Percentiles rank a stretch among this genome's conserved stretches.
These are phyloP conservation scores for Dinoponera quadriceps DNA, from an alignment of 1,140 invertebrate species.

Conservation along the genomic window DNA sequence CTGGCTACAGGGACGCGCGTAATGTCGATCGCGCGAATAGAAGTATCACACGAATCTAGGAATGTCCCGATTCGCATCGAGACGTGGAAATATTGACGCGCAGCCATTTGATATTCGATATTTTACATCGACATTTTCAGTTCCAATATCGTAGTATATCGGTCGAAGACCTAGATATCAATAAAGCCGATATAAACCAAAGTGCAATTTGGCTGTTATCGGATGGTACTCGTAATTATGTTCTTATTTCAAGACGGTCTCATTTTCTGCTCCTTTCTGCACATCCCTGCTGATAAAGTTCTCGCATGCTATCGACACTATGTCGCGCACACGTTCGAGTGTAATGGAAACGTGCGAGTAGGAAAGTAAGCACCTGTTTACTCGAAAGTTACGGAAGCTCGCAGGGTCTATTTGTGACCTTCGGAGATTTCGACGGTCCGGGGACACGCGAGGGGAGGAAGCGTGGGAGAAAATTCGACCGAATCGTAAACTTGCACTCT, in stretches of 20 bases:
- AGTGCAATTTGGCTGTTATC: too few species aligned
- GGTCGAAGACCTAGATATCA: too few species aligned
- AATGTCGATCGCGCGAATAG: neutral
- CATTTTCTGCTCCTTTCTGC: too few species aligned
- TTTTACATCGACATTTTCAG: too few species aligned
- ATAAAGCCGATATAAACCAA: too few species aligned
- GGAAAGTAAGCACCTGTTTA: constrained; percentile 30
- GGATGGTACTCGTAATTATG: too few species aligned
- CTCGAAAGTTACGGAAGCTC: neutral
- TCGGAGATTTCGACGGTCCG: neutral
- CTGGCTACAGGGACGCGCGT: neutral
- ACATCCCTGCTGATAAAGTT: constrained; percentile 2
- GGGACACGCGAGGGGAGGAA: constrained; percentile 16
- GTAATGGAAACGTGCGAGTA: neutral
- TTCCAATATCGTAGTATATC: too few species aligned
- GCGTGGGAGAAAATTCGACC: constrained; percentile 19
- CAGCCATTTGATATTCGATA: too few species aligned
- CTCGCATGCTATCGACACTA: neutral
- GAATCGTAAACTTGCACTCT: constrained; percentile 34
- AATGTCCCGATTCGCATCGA: too few species aligned
- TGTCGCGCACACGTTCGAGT: neutral
- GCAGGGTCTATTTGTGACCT: constrained; percentile 1
- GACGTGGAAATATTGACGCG: too few species aligned
- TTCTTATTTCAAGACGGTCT: too few species aligned
- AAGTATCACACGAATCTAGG: too few species aligned